Base-by-base conservation (phyloP, 2,113 vertebrate species). In the Todiramphus saurophagus region DNA sequence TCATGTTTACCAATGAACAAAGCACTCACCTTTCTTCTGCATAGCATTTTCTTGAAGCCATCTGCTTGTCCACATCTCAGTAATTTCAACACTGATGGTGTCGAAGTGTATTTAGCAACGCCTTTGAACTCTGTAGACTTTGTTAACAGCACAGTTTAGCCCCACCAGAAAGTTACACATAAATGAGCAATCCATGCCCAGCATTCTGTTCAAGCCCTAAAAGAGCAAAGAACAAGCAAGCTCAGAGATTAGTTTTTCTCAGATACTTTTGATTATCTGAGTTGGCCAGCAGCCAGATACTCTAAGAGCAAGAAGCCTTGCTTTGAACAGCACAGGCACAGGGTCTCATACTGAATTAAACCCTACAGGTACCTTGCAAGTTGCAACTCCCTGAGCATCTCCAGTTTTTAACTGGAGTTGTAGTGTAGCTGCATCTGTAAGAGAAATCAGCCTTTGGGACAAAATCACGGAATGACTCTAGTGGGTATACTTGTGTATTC, bases 201-300 rank as follows among this genome's bases (percentile, higher is more conserved):
- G 8, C 16, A 48, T 31, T 16, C 23, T 43, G 5, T 82, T 82
- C 10, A 69, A 76, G 8, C 10, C 27, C 18, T 50, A 62, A 82
- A 73, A 28, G 37, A 79, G 7, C 4, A 75, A 87, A 75, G 16
- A 89, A 12, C 24, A 70, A 76, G 10, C n/a, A 46, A 70, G 14
- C 7, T 50, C 44, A 69, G 55, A 86, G 56, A 48, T 24, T 16
- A 48, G 1, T 24, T 89, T 92, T 89, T 64, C 24, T 82, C 15
- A 79, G 48, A 30, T 41, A 41, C 8, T 74, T 87, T 28, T 30
- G 20, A 60, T 11, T 41, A 16, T 21, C 77, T 87, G 80, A 76
- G 62, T 24, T 0, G 0, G 62, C 19, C 3, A 10, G 11, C 16
- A 46, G 3, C 9, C 35, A 43, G 66, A 67, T 50, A 69, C 4